Conservation (phyloP, 2,888 invertebrate species). For the Andrena praecox region DNA sequence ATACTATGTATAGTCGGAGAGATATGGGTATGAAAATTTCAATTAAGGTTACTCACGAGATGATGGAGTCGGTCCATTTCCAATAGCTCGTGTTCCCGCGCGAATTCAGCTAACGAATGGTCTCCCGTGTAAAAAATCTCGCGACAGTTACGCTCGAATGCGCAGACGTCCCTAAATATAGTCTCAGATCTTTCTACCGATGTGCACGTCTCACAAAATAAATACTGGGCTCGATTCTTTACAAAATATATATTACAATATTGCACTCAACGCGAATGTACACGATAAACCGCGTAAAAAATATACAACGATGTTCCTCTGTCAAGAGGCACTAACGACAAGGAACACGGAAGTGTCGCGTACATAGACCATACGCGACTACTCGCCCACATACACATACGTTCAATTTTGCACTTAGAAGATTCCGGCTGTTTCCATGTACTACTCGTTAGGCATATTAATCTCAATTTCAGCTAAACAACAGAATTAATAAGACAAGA, state of each 20-base stretch:
- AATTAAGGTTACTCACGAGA: conserved; percentile 44
- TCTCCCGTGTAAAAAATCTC: conserved; percentile 51
- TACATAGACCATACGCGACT: conserved; percentile 62
- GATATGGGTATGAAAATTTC: conserved; percentile 56
- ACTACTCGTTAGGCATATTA: conserved; percentile 56
- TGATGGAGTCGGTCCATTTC: conserved; percentile 30
- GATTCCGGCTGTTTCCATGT: conserved; percentile 40
- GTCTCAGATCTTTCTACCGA: conserved; percentile 55
- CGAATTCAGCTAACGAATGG: conserved; percentile 5
- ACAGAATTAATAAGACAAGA: conserved; percentile 47
- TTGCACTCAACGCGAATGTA: conserved; percentile 74
- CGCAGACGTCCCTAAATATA: conserved; percentile 53
- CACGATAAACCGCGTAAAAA: conserved; percentile 74
- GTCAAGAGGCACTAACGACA: conserved; percentile 73
- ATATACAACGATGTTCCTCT: conserved; percentile 72
- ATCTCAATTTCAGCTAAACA: conserved; percentile 46
- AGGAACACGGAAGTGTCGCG: conserved; percentile 72
- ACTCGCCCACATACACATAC: conserved; percentile 47
- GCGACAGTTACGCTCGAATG: conserved; percentile 6
- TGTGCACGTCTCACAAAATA: conserved; percentile 69
- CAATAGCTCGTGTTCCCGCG: background rate
- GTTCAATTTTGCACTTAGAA: conserved; percentile 57
- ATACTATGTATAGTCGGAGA: conserved; percentile 59
- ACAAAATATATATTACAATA: conserved; percentile 76
- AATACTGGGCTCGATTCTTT: conserved; percentile 71